A percentile compares a stretch with the other conserved stretches of the same genome.
These are phyloP conservation scores for Piezodorus guildinii DNA, from an alignment of 1,140 invertebrate species.

Conservation along the genomic window DNA sequence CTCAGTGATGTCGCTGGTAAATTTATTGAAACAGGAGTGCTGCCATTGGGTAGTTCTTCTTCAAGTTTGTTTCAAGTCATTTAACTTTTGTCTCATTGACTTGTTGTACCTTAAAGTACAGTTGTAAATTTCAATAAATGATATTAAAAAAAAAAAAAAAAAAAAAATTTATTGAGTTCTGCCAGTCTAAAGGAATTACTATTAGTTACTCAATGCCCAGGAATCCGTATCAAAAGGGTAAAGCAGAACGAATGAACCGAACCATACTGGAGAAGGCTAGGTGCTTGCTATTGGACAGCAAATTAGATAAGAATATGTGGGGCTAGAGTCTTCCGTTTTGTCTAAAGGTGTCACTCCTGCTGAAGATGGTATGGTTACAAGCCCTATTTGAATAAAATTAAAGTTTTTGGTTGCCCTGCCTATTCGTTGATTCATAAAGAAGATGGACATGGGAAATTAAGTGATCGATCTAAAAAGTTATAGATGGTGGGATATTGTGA, in stretches of 20 bases:
- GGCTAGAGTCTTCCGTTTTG: background rate
- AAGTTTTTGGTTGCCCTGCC: conserved; percentile 24
- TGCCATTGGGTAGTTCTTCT: too few relatives aligned
- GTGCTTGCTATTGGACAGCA: background rate
- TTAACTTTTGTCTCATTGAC: too few relatives aligned
- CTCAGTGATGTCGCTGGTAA: conserved; percentile 5
- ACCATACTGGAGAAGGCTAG: background rate
- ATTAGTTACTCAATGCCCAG: conserved; percentile 12
- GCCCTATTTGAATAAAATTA: conserved; percentile 26
- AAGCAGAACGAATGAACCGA: too few relatives aligned
- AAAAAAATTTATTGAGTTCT: background rate
- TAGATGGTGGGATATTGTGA: background rate
- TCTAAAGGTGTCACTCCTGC: conserved; percentile 19
- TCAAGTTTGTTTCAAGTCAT: too few relatives aligned
- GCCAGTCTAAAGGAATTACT: background rate
- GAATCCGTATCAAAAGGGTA: conserved; percentile 7
- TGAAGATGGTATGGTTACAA: conserved; percentile 23
- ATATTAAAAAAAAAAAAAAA: too few relatives aligned
- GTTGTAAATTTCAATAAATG: too few relatives aligned
- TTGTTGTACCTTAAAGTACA: too few relatives aligned
- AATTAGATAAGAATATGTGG: background rate
- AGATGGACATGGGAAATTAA: background rate
- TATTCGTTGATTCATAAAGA: conserved; percentile 17
- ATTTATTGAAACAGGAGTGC: too few relatives aligned
- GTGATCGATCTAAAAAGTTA: background rate